Evolutionary conservation across 2,888 invertebrate species (phyloP), one percentile per base, ranked within the genome.

Genomic region (Ornithoptera priamus): DNA sequence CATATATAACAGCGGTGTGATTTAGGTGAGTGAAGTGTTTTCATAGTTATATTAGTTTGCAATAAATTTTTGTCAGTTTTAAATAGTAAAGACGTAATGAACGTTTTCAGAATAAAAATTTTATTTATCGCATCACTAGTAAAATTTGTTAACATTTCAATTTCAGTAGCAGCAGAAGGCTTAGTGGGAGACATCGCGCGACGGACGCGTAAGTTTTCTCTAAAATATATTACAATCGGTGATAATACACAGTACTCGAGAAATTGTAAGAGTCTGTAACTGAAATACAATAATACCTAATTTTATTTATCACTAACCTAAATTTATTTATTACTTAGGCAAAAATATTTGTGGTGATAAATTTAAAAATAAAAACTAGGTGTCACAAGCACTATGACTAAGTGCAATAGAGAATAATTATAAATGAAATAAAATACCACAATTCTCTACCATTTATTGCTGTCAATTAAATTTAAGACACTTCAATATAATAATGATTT

Each of bases 361-460:
- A 2, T 59, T n/a, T 20, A 57, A 57, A 17, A 59, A 22, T 59
- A 59, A 59, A 24, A 22, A 24, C 24, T 2, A n/a, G 22, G 8
- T 7, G 12, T 7, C 24, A n/a, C 7, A 24, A 24, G 24, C 10
- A 17, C 15, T 20, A 18, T 59, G 8, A 59, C 2, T 24, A 6
- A 59, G 30, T 30, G 10, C 59, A 17, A 59, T 17, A 8, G 18
- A 61, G 8, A 39, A 61, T 64, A 22, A 58, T 59, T 24, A 22
- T n/a, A 58, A 65, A 59, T 46, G 18, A 62, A 68, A 63, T 63
- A 30, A 63, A 63, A 59, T 63, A 63, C 50, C 50, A 59, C 58
- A 59, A 50, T 62, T 63, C 30, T 59, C 36, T 63, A 50, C 58
- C 36, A 39, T 68, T 68, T 68, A 68, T 68, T 68, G 36, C 58